Evolutionary conservation across 2,113 vertebrate genomes (phyloP).

Genomic region (Brevimyrus niger): DNA sequence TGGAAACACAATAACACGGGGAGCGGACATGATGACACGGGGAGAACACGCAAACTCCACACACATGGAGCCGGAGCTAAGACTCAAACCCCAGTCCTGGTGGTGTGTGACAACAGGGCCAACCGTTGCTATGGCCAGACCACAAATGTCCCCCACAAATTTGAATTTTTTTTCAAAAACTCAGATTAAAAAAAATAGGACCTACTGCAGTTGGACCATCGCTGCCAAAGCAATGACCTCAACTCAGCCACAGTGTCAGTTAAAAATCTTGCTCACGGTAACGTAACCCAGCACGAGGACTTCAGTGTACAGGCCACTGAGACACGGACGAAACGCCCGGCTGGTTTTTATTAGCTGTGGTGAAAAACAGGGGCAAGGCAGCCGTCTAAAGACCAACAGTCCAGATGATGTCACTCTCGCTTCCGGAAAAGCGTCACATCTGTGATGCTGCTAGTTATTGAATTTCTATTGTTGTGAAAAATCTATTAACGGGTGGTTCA

Average conservation of each 20-base stretch:
- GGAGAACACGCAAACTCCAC: background rate
- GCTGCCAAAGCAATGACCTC: background rate
- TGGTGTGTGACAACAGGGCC: background rate
- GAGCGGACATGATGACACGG: background rate
- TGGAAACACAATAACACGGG: background rate
- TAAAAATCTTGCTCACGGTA: background rate
- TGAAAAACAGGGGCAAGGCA: background rate
- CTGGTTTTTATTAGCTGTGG: background rate
- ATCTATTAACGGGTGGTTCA: background rate
- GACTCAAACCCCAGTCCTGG: background rate
- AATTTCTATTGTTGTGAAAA: background rate
- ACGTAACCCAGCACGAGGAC: background rate
- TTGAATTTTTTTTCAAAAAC: too few relatives aligned
- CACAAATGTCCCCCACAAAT: background rate
- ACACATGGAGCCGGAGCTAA: background rate
- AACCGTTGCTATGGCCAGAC: background rate
- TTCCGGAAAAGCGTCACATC: background rate
- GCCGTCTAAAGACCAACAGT: background rate
- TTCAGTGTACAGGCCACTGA: background rate
- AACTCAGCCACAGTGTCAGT: background rate
- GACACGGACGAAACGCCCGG: background rate
- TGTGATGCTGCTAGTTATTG: background rate
- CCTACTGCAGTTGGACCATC: background rate
- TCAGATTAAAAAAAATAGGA: background rate
- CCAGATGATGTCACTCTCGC: background rate